Conservation (phyloP, 35 echinoderm and acorn worm genomes). For the Amphiura filiformis region DNA sequence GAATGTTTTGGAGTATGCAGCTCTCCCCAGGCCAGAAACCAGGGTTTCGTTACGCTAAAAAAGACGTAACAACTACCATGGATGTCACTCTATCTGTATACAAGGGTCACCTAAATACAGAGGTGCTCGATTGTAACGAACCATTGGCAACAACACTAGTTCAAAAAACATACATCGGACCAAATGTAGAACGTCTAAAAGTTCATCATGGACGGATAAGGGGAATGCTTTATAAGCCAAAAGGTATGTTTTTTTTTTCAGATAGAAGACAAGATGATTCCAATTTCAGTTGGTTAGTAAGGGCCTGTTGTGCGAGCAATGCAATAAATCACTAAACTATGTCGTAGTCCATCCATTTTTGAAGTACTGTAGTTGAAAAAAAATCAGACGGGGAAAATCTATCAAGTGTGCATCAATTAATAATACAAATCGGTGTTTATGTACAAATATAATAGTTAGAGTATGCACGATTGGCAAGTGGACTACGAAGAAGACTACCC, state of each 20-base stretch:
- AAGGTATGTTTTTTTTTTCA: slow-evolving; percentile 38
- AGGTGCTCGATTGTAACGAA: neutral
- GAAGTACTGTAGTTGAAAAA: no score
- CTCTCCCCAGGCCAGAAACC: slow-evolving; percentile 20
- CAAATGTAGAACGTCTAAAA: slow-evolving; percentile 21
- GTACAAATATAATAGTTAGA: no score
- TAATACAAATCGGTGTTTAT: no score
- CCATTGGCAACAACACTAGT: slow-evolving; percentile 11
- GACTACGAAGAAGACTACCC: no score
- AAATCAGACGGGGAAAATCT: no score
- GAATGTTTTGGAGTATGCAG: slow-evolving; percentile 49
- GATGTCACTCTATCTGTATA: slow-evolving; percentile 12
- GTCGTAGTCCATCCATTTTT: no score
- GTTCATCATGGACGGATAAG: slow-evolving; percentile 14
- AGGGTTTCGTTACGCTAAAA: slow-evolving; percentile 1
- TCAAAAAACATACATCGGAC: slow-evolving; percentile 31
- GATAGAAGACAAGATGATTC: no score
- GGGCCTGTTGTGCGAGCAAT: no score
- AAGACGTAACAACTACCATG: slow-evolving; percentile 25
- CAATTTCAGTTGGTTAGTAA: no score
- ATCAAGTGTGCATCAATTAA: no score
- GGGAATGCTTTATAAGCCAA: slow-evolving; percentile 48
- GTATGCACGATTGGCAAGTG: no score
- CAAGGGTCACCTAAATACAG: slow-evolving; percentile 19
- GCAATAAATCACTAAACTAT: no score